A percentile compares a stretch with the other conserved stretches of the same genome.
Conservation (phyloP, 2,888 invertebrate species). For the Baronia brevicornis region DNA sequence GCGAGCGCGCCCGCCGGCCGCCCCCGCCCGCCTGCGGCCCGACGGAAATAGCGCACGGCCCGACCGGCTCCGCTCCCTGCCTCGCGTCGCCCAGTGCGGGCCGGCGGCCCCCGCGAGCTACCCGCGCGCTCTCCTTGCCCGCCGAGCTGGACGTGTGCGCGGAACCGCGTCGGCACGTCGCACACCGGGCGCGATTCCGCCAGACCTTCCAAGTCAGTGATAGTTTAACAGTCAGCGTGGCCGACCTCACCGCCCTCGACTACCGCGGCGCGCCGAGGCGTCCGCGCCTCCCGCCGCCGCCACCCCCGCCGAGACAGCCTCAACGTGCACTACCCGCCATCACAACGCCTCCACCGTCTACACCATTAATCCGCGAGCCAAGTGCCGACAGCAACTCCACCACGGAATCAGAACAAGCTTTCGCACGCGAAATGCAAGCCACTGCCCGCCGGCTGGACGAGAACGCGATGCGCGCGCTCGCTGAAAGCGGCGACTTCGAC, state of each 20-base stretch:
- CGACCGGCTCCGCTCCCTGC: constrained; percentile 60
- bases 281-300: constrained; percentile 56
- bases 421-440: constrained; percentile 64
- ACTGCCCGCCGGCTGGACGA: constrained; percentile 64
- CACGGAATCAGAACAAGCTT: constrained; percentile 63
- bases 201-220: constrained; percentile 65
- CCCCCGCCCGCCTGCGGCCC: constrained; percentile 44
- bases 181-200: constrained; percentile 59
- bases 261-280: constrained; percentile 59
- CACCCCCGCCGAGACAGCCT: constrained; percentile 35
- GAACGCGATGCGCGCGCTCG: constrained; percentile 53
- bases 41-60: constrained; percentile 47
- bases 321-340: constrained; percentile 39
- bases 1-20: constrained; percentile 72
- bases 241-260: constrained; percentile 76
- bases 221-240: constrained; percentile 77
- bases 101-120: constrained; percentile 49
- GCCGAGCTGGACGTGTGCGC: constrained; percentile 80
- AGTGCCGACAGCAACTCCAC: constrained; percentile 67
- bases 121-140: constrained; percentile 75
- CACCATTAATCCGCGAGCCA: constrained; percentile 49
- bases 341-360: constrained; percentile 34
- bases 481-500: constrained; percentile 73
- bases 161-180: constrained; percentile 45
- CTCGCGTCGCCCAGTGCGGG: constrained; percentile 47